Conservation (phyloP, 1,140 invertebrate species). For the Trachymyrmex septentrionalis region DNA sequence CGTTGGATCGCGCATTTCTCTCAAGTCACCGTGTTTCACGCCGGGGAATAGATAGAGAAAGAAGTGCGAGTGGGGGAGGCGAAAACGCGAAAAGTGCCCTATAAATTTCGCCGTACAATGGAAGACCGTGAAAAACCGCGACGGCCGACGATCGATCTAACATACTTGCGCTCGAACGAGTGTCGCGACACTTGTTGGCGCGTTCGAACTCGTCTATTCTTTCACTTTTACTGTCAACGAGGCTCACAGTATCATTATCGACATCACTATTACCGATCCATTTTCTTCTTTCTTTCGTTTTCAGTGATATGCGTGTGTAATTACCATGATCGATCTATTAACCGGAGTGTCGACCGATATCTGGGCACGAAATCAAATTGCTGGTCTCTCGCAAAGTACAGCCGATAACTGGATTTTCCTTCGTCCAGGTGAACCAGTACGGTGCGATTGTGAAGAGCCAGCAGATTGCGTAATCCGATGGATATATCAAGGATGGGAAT, state of each 20-base stretch:
- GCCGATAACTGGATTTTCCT: slow-evolving; percentile 66
- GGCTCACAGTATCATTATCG: slow-evolving; percentile 2
- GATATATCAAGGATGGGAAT: slow-evolving; percentile 43
- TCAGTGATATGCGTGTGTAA: background rate
- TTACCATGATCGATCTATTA: background rate
- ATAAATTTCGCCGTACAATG: slow-evolving; percentile 57
- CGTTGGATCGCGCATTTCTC: slow-evolving; percentile 53
- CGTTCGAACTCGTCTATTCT: background rate
- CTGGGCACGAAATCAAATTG: slow-evolving; percentile 61
- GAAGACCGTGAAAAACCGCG: slow-evolving; percentile 37
- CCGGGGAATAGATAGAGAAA: slow-evolving; percentile 57
- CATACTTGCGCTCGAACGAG: slow-evolving; percentile 23
- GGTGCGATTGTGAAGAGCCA: slow-evolving; percentile 24
- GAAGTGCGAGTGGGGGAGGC: slow-evolving; percentile 1
- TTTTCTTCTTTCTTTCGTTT: background rate
- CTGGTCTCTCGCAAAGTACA: slow-evolving; percentile 61
- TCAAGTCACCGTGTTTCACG: slow-evolving; percentile 42
- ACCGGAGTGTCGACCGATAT: slow-evolving; percentile 7
- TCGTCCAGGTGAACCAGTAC: slow-evolving; percentile 24
- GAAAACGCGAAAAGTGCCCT: slow-evolving; percentile 61
- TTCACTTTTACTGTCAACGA: background rate
- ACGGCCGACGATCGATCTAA: slow-evolving; percentile 19
- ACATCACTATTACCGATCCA: background rate
- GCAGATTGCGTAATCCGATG: slow-evolving; percentile 44
- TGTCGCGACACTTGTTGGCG: slow-evolving; percentile 52